Evolutionary conservation across 2,113 vertebrate genomes (phyloP), one percentile per base, ranked within the genome.

Genomic region (Crypturellus undulatus): DNA sequence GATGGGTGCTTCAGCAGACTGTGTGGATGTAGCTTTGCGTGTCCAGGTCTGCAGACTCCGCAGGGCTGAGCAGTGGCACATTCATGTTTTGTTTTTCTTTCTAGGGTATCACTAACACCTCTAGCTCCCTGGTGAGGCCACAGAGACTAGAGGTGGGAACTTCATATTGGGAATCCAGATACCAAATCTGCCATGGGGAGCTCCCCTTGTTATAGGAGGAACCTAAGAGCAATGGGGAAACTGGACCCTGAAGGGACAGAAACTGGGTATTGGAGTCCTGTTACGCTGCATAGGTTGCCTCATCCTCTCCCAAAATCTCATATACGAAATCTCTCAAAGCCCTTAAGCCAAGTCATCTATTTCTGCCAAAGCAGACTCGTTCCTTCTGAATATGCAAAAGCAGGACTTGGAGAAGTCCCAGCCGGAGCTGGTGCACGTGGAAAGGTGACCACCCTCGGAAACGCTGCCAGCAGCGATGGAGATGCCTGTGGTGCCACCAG

Each of bases 381-480:
- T 71, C 40, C 0, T 3, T 28, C 16, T 30, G 54, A 30, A 2
- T 16, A 36, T 30, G 18, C 17, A 64, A 43, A 30, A 81, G 63
- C 18, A 89, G 14, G 14, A 52, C 19, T 43, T 77, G 19, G 63
- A 79, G 63, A 70, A 84, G 43, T 6, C 52, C 8, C 8, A 20
- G 42, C 34, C 25, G 3, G 69, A 38, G 28, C 47, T 16, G 36
- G 16, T 10, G 34, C 19, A 36, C 38, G 45, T 51, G 78, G 58
- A 71, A 84, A 42, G 14, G 6, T 52, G 42, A 58, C 58, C 2
- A 7, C 17, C 34, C 28, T 59, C 40, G 58, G 34, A 79, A 72
- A 25, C 10, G 7, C 42, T 4, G 1, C 28, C n/a, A 36, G 22
- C 5, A 4, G 36, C 7, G 49, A 58, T 0, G 2, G 36, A 85